Conservation (phyloP, 2,888 invertebrate species). For the Apamea anceps region DNA sequence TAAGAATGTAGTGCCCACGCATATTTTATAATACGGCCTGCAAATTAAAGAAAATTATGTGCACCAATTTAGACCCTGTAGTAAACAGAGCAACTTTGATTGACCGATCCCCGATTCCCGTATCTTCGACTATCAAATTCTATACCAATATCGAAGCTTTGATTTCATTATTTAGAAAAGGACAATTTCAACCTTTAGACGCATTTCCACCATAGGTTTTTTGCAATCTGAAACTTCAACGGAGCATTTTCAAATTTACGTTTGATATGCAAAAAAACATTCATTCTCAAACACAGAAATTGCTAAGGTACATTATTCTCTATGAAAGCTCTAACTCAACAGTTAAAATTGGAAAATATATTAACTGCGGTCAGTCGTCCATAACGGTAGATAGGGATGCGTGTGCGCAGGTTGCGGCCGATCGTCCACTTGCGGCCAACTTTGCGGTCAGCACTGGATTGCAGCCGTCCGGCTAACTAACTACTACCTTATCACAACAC, state of each 20-base stretch:
- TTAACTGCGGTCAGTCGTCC: slow-evolving; percentile 55
- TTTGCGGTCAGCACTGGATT: slow-evolving; percentile 63
- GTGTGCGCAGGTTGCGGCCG: slow-evolving; percentile 50
- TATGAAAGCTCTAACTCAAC: not conserved
- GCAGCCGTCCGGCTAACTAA: slow-evolving; percentile 41
- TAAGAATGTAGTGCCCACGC: not conserved
- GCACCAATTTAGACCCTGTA: not conserved
- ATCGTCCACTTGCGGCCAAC: slow-evolving; percentile 53
- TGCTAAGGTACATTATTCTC: not conserved
- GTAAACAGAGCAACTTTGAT: not conserved
- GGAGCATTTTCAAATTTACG: not conserved
- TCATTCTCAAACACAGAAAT: not conserved
- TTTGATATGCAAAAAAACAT: not conserved
- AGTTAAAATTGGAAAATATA: slow-evolving; percentile 52
- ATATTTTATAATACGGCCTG: not conserved
- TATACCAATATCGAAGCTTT: not conserved
- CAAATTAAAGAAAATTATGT: not conserved
- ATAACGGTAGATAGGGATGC: slow-evolving; percentile 63
- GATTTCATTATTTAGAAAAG: not conserved
- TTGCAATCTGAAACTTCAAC: not conserved
- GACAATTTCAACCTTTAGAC: not conserved
- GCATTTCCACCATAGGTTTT: not conserved
- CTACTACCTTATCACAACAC: slow-evolving; percentile 41
- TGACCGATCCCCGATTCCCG: not conserved
- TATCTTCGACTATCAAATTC: not conserved